Evolutionary conservation across 1,140 invertebrate genomes (phyloP), one percentile per base, ranked within the genome.

Genomic region (Macrocentrus cingulum): DNA sequence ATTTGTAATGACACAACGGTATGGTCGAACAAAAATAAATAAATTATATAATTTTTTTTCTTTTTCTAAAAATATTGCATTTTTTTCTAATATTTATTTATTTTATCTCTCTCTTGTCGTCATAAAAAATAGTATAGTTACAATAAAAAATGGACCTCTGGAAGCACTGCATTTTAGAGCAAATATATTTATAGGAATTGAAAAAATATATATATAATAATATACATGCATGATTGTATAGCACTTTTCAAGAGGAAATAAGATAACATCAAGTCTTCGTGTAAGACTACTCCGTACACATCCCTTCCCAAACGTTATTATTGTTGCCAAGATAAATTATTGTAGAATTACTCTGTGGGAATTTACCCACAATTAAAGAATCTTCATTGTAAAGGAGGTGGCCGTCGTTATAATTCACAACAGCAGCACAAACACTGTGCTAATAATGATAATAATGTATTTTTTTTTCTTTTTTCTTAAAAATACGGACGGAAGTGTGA

Each of bases 351-450:
- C 67, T 65, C 66, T 68, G 69, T 80, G 78, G 75, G 76, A 80
- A 80, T 76, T 79, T 80, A 80, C 77, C 72, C 78, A 79, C 78
- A 77, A 79, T 80, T 80, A 80, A 79, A 58, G n/a, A 66, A 68
- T 68, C 63, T 56, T 62, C 60, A 69, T 69, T 68, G 69, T 66
- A 45, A 70, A 65, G 64, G 42, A 57, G 63, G 67, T 68, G 67
- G 76, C 73, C 65, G 73, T 66, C 76, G 20, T 29, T 73, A 77
- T 74, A 74, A 70, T 76, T 75, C 70, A 69, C 71, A 73, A 71
- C 69, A 67, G 67, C 70, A 74, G 75, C 70, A 71, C 62, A 66
- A 67, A 66, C 71, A 45, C 19, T 32, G 22, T 53, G 45, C 53
- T 39, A 42, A 71, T 77, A 76, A 73, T 75, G 74, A 71, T 69